phyloP scores from a whole-genome alignment of 2,797 vertebrate species.

The Propithecus deckenii region DNA sequence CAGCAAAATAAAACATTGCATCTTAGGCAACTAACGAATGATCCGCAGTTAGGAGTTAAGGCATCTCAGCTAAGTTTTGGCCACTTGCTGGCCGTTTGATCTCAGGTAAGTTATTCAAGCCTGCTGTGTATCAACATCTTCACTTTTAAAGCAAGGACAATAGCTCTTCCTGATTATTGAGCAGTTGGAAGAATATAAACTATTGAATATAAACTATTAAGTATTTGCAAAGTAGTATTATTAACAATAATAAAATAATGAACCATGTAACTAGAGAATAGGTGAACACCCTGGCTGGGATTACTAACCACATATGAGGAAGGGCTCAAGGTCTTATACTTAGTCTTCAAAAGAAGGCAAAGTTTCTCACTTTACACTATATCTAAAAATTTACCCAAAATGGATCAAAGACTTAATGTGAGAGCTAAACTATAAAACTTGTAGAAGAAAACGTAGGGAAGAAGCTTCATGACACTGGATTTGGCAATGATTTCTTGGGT shows the following conservation, averaged over 20 bases:
- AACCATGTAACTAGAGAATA: neutral
- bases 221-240: neutral
- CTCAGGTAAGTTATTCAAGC: neutral
- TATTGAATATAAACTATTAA: neutral
- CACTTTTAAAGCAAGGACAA: neutral
- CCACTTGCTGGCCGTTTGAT: neutral
- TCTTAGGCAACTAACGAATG: neutral
- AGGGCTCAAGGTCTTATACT: neutral
- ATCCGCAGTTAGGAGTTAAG: neutral
- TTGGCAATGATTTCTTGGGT: neutral
- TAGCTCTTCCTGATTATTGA: neutral
- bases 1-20: neutral
- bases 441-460: neutral
- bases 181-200: neutral
- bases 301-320: neutral
- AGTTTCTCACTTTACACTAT: neutral
- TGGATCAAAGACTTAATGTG: neutral
- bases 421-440: neutral
- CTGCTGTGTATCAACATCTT: neutral
- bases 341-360: neutral
- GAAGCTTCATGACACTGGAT: neutral
- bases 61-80: neutral
- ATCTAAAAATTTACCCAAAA: neutral
- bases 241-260: neutral
- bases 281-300: neutral